Conservation (phyloP, 2,113 vertebrate species). For the Erythrocercus mccallii region DNA sequence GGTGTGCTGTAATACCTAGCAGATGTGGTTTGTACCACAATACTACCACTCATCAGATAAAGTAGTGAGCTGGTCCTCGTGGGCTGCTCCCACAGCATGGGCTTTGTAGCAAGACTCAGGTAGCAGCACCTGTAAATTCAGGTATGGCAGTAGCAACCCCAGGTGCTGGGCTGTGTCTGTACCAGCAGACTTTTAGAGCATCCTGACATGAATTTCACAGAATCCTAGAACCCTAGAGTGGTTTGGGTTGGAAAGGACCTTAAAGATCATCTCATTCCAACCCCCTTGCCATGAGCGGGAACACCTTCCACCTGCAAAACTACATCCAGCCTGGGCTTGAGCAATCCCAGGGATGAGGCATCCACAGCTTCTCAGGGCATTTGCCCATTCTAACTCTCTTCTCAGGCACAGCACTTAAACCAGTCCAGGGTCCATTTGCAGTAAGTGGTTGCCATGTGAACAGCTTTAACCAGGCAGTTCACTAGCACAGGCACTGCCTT, state of each 20-base stretch:
- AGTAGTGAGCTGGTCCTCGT: background rate
- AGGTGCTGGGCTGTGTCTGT: background rate
- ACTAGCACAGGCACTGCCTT: background rate
- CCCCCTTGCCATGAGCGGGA: background rate
- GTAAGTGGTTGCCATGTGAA: background rate
- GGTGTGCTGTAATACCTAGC: background rate
- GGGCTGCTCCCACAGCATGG: background rate
- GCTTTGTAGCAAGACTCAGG: background rate
- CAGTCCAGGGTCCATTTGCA: background rate
- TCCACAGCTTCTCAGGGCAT: fast-evolving
- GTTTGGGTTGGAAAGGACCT: background rate
- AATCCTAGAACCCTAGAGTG: background rate
- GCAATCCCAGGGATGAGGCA: background rate
- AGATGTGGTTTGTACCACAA: background rate
- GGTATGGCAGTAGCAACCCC: background rate
- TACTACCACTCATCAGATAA: background rate
- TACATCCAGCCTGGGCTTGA: background rate
- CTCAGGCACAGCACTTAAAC: background rate
- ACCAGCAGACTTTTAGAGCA: background rate
- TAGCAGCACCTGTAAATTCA: background rate
- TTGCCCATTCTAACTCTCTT: background rate
- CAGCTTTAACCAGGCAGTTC: background rate
- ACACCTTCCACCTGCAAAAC: background rate
- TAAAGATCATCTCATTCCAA: background rate
- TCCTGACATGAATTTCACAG: background rate